phyloP scores from a whole-genome alignment of 1,140 invertebrate genomes.

The Helicoverpa zea region DNA sequence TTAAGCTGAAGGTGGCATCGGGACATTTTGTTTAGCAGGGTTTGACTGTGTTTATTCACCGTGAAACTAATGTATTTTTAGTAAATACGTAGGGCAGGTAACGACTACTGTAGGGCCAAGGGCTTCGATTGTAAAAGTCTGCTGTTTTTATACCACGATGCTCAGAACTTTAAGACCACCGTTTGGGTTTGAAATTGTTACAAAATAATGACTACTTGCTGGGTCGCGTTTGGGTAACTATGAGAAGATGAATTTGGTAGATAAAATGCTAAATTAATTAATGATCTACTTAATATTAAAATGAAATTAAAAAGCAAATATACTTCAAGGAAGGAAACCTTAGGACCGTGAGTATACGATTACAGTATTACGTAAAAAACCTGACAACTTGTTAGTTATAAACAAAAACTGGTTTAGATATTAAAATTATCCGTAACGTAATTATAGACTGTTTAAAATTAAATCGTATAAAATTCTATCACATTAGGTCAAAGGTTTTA shows the following conservation, averaged over 20 bases:
- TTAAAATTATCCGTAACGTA: slow-evolving; percentile 15
- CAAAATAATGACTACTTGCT: not conserved
- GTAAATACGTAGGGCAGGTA: slow-evolving; percentile 81
- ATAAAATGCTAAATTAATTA: not conserved
- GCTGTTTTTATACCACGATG: slow-evolving; percentile 37
- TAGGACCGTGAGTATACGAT: not conserved
- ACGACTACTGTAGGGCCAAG: slow-evolving; percentile 77
- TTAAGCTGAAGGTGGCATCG: not conserved
- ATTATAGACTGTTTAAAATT: not conserved
- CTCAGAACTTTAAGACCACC: not conserved
- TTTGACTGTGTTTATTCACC: slow-evolving; percentile 76
- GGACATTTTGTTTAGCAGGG: slow-evolving; percentile 47
- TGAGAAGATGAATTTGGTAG: no score
- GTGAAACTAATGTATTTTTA: slow-evolving; percentile 82
- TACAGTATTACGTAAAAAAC: slow-evolving; percentile 23
- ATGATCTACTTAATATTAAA: not conserved
- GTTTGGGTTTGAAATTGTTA: slow-evolving; percentile 6
- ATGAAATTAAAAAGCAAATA: not conserved
- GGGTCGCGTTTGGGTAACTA: no score
- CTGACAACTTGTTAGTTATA: not conserved
- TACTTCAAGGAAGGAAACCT: slow-evolving; percentile 5
- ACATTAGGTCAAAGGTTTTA: not conserved
- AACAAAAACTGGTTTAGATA: slow-evolving; percentile 22
- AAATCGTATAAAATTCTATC: not conserved
- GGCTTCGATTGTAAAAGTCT: slow-evolving; percentile 66